A percentile compares a stretch with the other conserved stretches of the same genome.
phyloP scores from a whole-genome alignment of 2,113 vertebrate genomes.

The Pelodiscus sinensis region DNA sequence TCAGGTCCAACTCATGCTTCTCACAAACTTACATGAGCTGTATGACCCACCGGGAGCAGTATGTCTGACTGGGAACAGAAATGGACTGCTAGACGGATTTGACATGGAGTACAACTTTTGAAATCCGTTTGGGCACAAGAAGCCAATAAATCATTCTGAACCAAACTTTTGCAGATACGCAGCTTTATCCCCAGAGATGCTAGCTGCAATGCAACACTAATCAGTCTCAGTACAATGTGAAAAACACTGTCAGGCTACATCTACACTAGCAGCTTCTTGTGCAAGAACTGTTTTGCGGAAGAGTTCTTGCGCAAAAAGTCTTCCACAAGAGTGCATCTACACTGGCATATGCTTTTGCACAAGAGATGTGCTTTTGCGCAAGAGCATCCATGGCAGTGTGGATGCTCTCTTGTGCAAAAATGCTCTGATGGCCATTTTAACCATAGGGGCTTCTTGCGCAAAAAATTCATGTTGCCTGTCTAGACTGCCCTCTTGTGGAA shows the following conservation, averaged over 20 bases:
- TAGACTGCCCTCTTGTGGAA: too few relatives aligned
- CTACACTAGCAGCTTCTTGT: too few relatives aligned
- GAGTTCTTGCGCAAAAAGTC: too few relatives aligned
- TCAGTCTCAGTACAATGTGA: not conserved
- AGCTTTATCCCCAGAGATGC: conserved; percentile 16
- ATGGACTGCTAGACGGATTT: not conserved
- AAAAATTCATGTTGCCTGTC: too few relatives aligned
- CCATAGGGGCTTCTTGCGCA: too few relatives aligned
- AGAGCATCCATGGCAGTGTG: too few relatives aligned
- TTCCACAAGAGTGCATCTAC: too few relatives aligned
- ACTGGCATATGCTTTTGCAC: too few relatives aligned
- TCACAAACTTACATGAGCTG: not conserved
- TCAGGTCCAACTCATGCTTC: not conserved
- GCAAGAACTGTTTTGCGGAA: too few relatives aligned
- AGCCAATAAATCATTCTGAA: conserved; percentile 11
- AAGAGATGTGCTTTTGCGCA: too few relatives aligned
- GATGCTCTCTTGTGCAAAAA: too few relatives aligned
- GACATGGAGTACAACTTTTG: not conserved
- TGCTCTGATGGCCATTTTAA: too few relatives aligned
- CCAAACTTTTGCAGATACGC: not conserved
- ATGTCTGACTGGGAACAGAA: not conserved
- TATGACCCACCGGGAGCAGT: not conserved
- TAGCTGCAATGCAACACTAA: not conserved
- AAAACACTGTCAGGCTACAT: not conserved
- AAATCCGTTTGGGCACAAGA: not conserved